These are phyloP conservation scores for Bergia puertoricense DNA, from an alignment of 92 coral and sea anemone genomes.

Conservation along the genomic window DNA sequence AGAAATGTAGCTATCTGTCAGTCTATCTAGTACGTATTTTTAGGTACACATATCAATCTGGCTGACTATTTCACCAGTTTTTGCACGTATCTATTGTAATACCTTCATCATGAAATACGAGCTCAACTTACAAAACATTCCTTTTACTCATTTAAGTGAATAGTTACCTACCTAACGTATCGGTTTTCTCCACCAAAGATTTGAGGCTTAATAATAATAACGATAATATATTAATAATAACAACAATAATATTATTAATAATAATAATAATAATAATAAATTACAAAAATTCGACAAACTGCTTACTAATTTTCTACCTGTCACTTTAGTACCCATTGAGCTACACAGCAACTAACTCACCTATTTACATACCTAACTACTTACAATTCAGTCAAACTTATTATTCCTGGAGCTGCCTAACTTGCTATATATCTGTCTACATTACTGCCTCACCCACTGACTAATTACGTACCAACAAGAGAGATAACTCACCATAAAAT, in stretches of 20 bases:
- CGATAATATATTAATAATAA: no score
- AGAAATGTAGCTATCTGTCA: no score
- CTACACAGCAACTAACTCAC: background rate
- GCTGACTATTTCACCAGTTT: background rate
- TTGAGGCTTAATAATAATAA: no score
- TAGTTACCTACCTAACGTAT: background rate
- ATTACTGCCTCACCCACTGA: background rate
- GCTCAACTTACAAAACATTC: background rate
- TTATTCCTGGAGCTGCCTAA: no score
- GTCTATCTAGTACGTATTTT: background rate
- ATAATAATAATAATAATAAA: no score
- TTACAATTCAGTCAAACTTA: no score
- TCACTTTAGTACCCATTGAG: no score
- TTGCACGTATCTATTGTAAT: background rate
- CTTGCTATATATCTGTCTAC: background rate
- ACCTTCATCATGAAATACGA: background rate
- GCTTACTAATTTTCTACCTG: no score
- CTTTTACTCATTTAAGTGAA: background rate
- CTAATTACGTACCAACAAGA: background rate
- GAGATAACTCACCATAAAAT: conserved; percentile 16
- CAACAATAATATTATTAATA: no score
- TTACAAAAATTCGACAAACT: no score
- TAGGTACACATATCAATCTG: background rate
- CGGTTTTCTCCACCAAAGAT: background rate
- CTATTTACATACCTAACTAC: background rate